phyloP scores from a whole-genome alignment of 2,888 invertebrate species.

The Archaeoteleia sp. region DNA sequence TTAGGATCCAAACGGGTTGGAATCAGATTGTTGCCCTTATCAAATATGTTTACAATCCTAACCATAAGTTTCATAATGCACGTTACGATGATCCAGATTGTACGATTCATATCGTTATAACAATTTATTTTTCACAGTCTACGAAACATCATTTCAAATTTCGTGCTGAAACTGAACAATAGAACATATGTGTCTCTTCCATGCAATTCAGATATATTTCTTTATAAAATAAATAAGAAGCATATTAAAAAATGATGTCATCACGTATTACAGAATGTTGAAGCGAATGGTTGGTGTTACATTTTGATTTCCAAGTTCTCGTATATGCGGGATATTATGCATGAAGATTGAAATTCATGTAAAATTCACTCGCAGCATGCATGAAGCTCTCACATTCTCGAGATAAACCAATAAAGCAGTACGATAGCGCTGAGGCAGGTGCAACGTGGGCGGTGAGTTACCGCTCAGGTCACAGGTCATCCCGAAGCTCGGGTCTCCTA shows the following conservation, averaged over 20 bases:
- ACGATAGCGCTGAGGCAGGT: conserved; percentile 67
- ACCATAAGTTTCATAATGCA: too few relatives aligned
- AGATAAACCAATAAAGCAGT: conserved; percentile 70
- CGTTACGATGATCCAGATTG: too few relatives aligned
- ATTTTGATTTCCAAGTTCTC: conserved; percentile 24
- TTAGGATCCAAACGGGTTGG: too few relatives aligned
- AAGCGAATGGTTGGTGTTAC: neutral
- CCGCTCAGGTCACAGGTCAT: conserved; percentile 67
- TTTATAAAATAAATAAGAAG: too few relatives aligned
- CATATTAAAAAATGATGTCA: neutral
- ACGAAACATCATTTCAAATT: too few relatives aligned
- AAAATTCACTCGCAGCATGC: conserved; percentile 59
- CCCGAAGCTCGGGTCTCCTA: conserved; percentile 59
- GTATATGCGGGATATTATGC: conserved; percentile 37
- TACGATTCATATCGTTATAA: too few relatives aligned
- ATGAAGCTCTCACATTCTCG: conserved; percentile 59
- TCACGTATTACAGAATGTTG: neutral
- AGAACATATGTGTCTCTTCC: too few relatives aligned
- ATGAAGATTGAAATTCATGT: conserved; percentile 61
- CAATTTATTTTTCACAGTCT: too few relatives aligned
- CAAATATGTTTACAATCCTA: too few relatives aligned
- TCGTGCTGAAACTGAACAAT: too few relatives aligned
- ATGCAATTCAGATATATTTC: too few relatives aligned
- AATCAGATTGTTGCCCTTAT: too few relatives aligned
- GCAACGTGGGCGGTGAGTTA: conserved; percentile 72